A percentile compares a stretch with the other conserved stretches of the same genome.
phyloP scores from a whole-genome alignment of 1,140 invertebrate species.

The Araneus ventricosus region DNA sequence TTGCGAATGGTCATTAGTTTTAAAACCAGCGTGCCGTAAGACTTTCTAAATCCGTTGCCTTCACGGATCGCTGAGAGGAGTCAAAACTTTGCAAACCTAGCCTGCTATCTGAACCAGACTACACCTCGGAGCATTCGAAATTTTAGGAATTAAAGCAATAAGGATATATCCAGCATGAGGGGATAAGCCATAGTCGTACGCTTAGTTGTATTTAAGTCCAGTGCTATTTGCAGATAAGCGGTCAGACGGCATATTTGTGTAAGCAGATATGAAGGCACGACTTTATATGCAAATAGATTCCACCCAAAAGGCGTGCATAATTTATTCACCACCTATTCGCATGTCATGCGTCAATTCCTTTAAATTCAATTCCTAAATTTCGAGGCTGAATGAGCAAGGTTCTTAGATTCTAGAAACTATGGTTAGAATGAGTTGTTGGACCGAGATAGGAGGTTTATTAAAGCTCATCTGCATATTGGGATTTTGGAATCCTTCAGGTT shows the following conservation, averaged over 20 bases:
- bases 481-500: conserved; percentile 1
- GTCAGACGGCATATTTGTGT: conserved; percentile 49
- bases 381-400: conserved; percentile 29
- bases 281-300: conserved; percentile 61
- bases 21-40: conserved; percentile 23
- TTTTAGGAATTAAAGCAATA: conserved; percentile 50
- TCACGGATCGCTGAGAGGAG: conserved; percentile 50
- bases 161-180: conserved; percentile 32
- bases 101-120: conserved; percentile 21
- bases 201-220: conserved; percentile 33
- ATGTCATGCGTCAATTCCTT: conserved; percentile 52
- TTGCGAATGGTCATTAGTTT: conserved; percentile 44
- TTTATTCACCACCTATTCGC: conserved; percentile 55
- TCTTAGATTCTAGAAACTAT: conserved; percentile 43
- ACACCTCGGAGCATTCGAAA: neutral
- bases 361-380: conserved; percentile 38
- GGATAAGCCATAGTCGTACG: conserved; percentile 17
- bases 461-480: conserved; percentile 15
- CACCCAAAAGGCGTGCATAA: conserved; percentile 52
- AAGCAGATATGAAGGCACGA: conserved; percentile 52
- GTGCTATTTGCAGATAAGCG: conserved; percentile 61
- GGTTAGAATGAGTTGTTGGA: conserved; percentile 17
- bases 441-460: conserved; percentile 23
- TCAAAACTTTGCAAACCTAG: conserved; percentile 46
- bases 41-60: conserved; percentile 24